These are phyloP conservation scores for Arbacia lixula DNA, from an alignment of 53 echinoderm and acorn worm species.

Conservation along the genomic window DNA sequence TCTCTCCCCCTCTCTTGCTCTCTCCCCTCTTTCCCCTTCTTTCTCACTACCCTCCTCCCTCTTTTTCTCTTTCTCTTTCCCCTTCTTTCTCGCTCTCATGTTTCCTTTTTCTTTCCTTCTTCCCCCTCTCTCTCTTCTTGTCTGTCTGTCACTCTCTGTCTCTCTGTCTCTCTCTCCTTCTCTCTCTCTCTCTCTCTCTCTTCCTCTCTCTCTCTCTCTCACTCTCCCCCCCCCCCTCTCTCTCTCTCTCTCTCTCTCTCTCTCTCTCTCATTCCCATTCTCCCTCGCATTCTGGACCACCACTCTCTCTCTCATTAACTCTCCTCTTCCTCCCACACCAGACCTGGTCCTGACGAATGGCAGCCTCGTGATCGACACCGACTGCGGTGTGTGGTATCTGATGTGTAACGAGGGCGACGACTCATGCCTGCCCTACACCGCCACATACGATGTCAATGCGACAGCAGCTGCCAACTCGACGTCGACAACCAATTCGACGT, in stretches of 20 bases:
- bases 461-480: too few species aligned
- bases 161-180: background rate
- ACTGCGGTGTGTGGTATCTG: conserved; percentile 39
- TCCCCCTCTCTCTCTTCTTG: background rate
- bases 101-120: background rate
- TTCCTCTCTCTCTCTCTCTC: background rate
- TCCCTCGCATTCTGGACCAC: background rate
- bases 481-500: too few species aligned
- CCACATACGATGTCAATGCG: background rate
- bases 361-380: conserved; percentile 48
- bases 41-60: background rate
- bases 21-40: background rate
- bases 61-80: background rate
- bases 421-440: conserved; percentile 16
- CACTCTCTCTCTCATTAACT: background rate
- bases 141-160: background rate
- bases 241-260: background rate
- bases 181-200: background rate
- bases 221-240: background rate
- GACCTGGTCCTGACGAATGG: conserved; percentile 47
- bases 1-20: background rate
- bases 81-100: background rate
- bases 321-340: background rate
- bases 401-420: conserved; percentile 12
- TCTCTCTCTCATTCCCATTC: background rate